A percentile compares a stretch with the other conserved stretches of the same genome.
phyloP scores from a whole-genome alignment of 2,888 invertebrate species.

The Cartodere bifasciata region DNA sequence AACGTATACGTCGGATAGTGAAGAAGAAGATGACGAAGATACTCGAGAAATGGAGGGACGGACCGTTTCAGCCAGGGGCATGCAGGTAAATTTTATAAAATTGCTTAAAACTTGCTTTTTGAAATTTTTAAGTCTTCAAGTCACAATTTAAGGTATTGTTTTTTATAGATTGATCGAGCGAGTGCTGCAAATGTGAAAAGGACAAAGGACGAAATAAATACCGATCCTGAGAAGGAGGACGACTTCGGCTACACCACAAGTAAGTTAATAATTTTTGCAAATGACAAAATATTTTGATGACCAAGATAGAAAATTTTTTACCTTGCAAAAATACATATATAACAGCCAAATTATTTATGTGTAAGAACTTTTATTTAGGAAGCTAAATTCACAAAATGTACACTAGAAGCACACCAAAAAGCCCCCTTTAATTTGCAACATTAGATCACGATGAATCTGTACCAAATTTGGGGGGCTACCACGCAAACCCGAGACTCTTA shows the following conservation, averaged over 20 bases:
- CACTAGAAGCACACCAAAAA: too few species aligned
- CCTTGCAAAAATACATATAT: too few species aligned
- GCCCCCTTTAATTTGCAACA: too few species aligned
- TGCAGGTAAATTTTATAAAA: slow-evolving; percentile 43
- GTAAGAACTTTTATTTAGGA: too few species aligned
- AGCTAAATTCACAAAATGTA: too few species aligned
- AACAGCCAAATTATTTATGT: too few species aligned
- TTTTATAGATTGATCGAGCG: slow-evolving; percentile 67
- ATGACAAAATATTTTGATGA: too few species aligned
- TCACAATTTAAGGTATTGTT: slow-evolving; percentile 5
- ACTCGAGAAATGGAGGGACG: slow-evolving; percentile 68
- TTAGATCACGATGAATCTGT: too few species aligned
- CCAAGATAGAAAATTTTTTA: too few species aligned
- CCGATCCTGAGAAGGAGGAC: slow-evolving; percentile 78
- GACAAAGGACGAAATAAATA: slow-evolving; percentile 60
- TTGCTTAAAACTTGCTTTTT: slow-evolving; percentile 1
- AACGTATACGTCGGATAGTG: too few species aligned
- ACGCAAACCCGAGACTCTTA: too few species aligned
- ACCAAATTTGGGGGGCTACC: too few species aligned
- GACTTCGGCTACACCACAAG: slow-evolving; percentile 88
- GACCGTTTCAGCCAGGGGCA: slow-evolving; percentile 62
- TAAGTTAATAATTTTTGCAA: slow-evolving; percentile 43
- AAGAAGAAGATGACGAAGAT: slow-evolving; percentile 58
- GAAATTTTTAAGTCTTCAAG: background rate
- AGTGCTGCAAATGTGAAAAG: slow-evolving; percentile 78